These are phyloP conservation scores for Ceyx erithaca DNA, from an alignment of 2,797 vertebrate genomes.

Conservation along the genomic window DNA sequence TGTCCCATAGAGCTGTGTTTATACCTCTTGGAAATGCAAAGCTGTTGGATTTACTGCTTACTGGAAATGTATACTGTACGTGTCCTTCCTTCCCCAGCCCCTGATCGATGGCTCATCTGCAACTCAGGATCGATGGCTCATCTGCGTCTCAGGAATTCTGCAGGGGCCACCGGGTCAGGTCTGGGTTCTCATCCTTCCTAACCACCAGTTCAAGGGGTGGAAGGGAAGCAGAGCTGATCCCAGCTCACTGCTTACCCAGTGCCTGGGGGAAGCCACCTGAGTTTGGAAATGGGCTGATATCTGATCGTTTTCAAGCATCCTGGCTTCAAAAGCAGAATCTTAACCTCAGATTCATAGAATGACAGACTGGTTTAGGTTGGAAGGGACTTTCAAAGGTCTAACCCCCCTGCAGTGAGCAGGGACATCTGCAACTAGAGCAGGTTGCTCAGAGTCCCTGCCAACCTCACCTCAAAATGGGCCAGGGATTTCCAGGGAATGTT, in stretches of 20 bases:
- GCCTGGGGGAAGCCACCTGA: not conserved
- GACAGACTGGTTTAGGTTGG: not conserved
- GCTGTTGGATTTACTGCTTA: not conserved
- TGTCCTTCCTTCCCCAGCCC: not conserved
- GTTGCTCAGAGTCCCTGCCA: not conserved
- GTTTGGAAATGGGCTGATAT: not conserved
- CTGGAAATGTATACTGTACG: accelerated
- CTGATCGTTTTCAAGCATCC: not conserved
- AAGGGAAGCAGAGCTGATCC: not conserved
- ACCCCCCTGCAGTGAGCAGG: not conserved
- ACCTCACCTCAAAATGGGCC: not conserved
- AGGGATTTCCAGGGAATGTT: not conserved
- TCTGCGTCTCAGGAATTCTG: not conserved
- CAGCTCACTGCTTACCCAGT: not conserved
- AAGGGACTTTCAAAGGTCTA: not conserved
- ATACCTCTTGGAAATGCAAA: not conserved
- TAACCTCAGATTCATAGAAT: not conserved
- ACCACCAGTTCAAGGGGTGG: accelerated
- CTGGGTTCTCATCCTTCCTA: not conserved
- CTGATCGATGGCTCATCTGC: not conserved
- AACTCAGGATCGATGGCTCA: not conserved
- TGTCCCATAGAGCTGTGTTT: accelerated
- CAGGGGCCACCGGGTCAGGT: not conserved
- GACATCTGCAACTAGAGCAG: not conserved
- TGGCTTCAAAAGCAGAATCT: not conserved